Evolutionary conservation across 2,797 vertebrate species (phyloP).

Genomic region (Neosalanx taihuensis): DNA sequence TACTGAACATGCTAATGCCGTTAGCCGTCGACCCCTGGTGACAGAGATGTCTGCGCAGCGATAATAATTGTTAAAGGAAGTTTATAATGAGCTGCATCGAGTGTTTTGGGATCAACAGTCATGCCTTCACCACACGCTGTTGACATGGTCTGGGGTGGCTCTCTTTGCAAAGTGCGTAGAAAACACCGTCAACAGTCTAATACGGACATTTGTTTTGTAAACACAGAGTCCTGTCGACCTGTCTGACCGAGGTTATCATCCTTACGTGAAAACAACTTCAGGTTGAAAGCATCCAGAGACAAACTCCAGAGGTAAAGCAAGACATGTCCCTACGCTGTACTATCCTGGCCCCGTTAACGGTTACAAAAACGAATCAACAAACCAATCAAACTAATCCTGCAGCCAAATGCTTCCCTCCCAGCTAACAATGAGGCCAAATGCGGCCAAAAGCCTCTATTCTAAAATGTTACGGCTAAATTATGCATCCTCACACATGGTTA

Average conservation of each 20-base stretch:
- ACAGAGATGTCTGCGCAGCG: background rate
- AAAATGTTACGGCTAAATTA: conserved; percentile 70
- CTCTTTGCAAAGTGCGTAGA: conserved; percentile 34
- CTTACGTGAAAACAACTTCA: conserved; percentile 17
- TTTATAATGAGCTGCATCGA: conserved; percentile 4
- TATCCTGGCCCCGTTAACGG: background rate
- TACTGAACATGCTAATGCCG: background rate
- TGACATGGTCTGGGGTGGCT: conserved; percentile 36
- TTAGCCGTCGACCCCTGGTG: background rate
- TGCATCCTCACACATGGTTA: conserved; percentile 75
- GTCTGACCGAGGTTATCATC: conserved; percentile 46
- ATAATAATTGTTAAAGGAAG: background rate
- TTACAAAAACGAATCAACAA: no score
- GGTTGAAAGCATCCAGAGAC: background rate
- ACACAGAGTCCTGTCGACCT: conserved; percentile 53
- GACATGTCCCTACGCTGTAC: background rate
- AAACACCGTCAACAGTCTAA: conserved; percentile 30
- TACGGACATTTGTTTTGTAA: conserved; percentile 57
- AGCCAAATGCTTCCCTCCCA: conserved; percentile 49
- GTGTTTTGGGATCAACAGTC: conserved; percentile 44
- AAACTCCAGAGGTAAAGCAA: background rate
- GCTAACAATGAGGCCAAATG: conserved; percentile 62
- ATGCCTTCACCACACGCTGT: conserved; percentile 32
- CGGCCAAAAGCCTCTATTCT: conserved; percentile 51
- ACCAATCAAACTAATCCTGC: conserved; percentile 17